Base-by-base conservation (phyloP, 1,140 invertebrate species). In the Neotoxoptera formosana region DNA sequence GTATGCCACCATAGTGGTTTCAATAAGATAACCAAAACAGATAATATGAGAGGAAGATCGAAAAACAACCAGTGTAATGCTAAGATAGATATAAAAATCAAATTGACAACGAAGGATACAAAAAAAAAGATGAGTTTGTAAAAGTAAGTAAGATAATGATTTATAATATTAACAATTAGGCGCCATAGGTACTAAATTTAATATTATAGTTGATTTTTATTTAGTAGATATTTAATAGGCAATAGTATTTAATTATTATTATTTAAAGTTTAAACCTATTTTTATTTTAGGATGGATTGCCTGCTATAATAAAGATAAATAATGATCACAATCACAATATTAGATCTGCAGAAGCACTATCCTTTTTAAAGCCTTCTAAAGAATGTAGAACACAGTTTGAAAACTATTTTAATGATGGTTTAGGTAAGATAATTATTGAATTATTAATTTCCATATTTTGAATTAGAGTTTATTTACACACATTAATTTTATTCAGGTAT, bases 71-170 rank as follows among this genome's bases (percentile, higher is more conserved):
- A 34, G 76, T 81, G 76, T 81, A 81, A 34, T 81, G 76, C 76
- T 81, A 34, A 36, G 34, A 81, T 81, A 7, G n/a, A 81, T 4
- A 81, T 81, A 36, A 34, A 34, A 81, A 81, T 34, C 2, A 81
- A 81, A 36, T 81, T 81, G 21, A 81, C 76, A 81, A 81, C 76
- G 0, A 81, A 81, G 76, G n/a, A 81, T 34, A 81, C 34, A 25
- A 81, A 81, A 81, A 81, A 81, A 81, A 81, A 36, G 76, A 81
- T 81, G 21, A 81, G 76, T 81, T 81, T 81, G 76, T 81, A 81
- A 81, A 36, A 81, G 76, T 76, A 34, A 81, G 76, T 60, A 60
- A 60, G 25, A 60, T 30, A 30, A 60, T 30, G 25, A 60, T 81
- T 81, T 34, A 36, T 81, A 81, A 81, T 51, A 51, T 81, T 34